Evolutionary conservation across 2,797 vertebrate species (phyloP).

Genomic region (Danionella dracula): DNA sequence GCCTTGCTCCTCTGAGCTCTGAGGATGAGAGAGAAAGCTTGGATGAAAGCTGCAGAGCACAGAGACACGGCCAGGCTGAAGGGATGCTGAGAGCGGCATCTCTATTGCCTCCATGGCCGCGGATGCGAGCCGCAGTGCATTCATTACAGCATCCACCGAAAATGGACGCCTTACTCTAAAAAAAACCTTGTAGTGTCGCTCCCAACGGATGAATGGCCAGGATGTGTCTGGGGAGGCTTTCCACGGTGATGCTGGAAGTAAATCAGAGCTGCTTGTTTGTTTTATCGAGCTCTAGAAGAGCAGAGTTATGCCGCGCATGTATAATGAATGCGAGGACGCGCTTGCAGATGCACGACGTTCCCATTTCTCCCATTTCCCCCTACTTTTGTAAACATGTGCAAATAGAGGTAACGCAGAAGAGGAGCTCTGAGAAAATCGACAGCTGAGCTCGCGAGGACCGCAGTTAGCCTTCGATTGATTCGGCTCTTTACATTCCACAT

Average conservation of each 20-base stretch:
- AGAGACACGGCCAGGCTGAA: slow-evolving; percentile 24
- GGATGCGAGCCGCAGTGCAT: slow-evolving; percentile 69
- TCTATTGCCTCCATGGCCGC: background rate
- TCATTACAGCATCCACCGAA: slow-evolving; percentile 65
- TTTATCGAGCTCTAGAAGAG: slow-evolving; percentile 6
- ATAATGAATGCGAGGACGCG: slow-evolving; percentile 24
- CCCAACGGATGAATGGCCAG: background rate
- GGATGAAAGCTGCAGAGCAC: slow-evolving; percentile 23
- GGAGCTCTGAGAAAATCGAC: slow-evolving; percentile 19
- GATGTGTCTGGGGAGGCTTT: background rate
- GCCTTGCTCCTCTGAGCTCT: slow-evolving; percentile 15
- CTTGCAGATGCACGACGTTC: slow-evolving; percentile 12
- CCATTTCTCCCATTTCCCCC: background rate
- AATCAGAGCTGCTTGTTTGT: background rate
- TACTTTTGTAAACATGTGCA: background rate
- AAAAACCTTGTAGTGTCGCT: slow-evolving; percentile 6
- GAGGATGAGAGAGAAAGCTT: slow-evolving; percentile 17
- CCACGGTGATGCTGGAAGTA: background rate
- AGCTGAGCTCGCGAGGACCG: slow-evolving; percentile 34
- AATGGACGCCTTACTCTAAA: slow-evolving; percentile 63
- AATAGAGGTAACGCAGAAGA: background rate
- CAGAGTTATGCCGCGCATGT: slow-evolving; percentile 16
- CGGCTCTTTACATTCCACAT: slow-evolving; percentile 25
- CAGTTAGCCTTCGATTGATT: slow-evolving; percentile 31
- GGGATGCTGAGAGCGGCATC: slow-evolving; percentile 39